Conservation (phyloP, 2,113 vertebrate species). For the Tapirus terrestris region DNA sequence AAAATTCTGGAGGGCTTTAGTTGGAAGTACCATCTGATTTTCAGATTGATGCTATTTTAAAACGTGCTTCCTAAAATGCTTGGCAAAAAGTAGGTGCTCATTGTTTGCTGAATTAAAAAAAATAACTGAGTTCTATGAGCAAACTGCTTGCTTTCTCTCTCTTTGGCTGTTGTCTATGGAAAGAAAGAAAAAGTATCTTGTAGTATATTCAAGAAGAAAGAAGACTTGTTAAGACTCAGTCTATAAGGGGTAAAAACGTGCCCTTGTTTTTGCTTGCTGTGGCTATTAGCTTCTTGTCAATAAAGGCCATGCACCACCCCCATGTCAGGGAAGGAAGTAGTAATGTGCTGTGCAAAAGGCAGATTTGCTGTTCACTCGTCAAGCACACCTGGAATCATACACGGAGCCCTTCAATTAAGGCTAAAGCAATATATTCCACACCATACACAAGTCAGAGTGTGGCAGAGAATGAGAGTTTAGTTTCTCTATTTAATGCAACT, state of each 20-base stretch:
- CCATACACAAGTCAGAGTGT: background rate
- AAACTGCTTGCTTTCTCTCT: slow-evolving; percentile 7
- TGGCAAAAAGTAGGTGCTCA: slow-evolving; percentile 49
- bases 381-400: background rate
- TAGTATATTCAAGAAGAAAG: background rate
- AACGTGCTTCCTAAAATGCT: slow-evolving; percentile 54
- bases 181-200: background rate
- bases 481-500: background rate
- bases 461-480: background rate
- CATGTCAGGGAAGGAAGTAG: background rate
- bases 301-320: background rate
- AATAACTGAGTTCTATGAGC: background rate
- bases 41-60: slow-evolving; percentile 54
- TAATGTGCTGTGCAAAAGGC: background rate
- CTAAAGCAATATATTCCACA: background rate
- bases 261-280: background rate
- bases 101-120: slow-evolving; percentile 20
- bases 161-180: background rate
- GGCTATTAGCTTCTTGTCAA: background rate
- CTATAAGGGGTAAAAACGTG: background rate
- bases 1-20: slow-evolving; percentile 48
- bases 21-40: slow-evolving; percentile 64
- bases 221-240: background rate
- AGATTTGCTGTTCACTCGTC: background rate
- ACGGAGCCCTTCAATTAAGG: background rate